Base-by-base conservation (phyloP, 2,113 vertebrate species). In the Macaca nemestrina region DNA sequence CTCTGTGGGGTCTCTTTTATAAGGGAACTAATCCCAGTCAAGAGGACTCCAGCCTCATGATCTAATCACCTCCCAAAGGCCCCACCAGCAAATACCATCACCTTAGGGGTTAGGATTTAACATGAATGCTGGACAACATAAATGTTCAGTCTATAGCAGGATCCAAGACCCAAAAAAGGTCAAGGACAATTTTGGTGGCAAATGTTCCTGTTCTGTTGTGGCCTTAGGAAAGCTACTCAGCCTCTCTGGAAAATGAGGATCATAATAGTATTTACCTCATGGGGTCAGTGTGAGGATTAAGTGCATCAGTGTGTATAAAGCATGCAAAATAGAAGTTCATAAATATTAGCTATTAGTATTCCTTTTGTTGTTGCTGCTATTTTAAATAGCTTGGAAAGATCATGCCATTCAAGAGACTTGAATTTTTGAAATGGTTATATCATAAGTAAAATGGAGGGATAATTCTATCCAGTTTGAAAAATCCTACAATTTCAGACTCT, bases 191-290 rank as follows among this genome's bases (percentile, higher is more conserved):
- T 57, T 67, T 11, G 92, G 70, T 32, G 52, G 57, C 48, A 89
- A 35, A 10, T 18, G 38, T 12, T 82, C 30, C 22, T 83, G n/a
- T 64, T 80, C 64, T 83, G 8, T 2, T 73, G 75, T 40, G 35
- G 35, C 40, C 52, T 73, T 40, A 8, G 1, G 35, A 57, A 83
- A 75, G 76, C 85, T 50, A 76, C 35, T 48, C 43, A 12, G 48
- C 23, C 35, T 80, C 40, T 68, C 67, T 45, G 64, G 50, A 45
- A 85, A 81, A 64, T 0, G 3, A 13, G 14, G 43, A 8, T 61
- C 17, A 0, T 12, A 5, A 12, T 1, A 14, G 32, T 9, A 35
- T 4, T 14, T 23, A 38, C 11, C n/a, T 40, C 48, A 14, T 0
- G 8, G 7, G 20, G 55, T n/a, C 27, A 25, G 52, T 5, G 27